Evolutionary conservation across 2,888 invertebrate species (phyloP), one percentile per base, ranked within the genome.

Genomic region (Drosophila villosipedis): DNA sequence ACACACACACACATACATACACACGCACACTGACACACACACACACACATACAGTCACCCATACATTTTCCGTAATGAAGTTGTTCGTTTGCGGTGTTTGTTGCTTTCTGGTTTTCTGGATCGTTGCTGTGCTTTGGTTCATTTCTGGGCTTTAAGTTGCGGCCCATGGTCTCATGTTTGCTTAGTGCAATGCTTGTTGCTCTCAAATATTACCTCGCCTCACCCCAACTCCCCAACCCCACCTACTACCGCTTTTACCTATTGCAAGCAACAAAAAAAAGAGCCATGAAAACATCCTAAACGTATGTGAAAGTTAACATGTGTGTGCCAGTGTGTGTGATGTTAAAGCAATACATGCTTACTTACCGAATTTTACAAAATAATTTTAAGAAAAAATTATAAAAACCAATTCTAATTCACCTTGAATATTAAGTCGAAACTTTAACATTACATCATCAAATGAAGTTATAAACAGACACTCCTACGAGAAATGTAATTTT

Each of bases 21-120:
- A n/a, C 37, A 64, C 58, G 22, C 19, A 53, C n/a, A 43, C n/a
- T 30, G 41, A 68, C 33, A 49, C 35, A 59, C 50, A 49, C 25
- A 49, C 52, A 37, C 37, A 50, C n/a, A 19, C 28, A 55, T 9
- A 12, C 47, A 60, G 16, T 6, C 39, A 28, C 39, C 31, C 28
- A 22, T 49, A 54, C 50, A 22, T 67, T 66, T 65, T 66, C 59
- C 70, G 74, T 84, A 89, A 89, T 89, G 86, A 89, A 89, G 80
- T 78, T 71, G 80, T 80, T 80, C 63, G 64, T 76, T 79, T 78
- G 80, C 50, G 78, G 72, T 61, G 67, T 59, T 62, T 78, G 72
- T 62, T 73, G 59, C 73, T 50, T 55, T 69, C 53, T 77, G 52
- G 25, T 37, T 62, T 55, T 64, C 39, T 64, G 39, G 30, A 35